Conservation (phyloP, 1,140 invertebrate species). For the Lucilia sericata region DNA sequence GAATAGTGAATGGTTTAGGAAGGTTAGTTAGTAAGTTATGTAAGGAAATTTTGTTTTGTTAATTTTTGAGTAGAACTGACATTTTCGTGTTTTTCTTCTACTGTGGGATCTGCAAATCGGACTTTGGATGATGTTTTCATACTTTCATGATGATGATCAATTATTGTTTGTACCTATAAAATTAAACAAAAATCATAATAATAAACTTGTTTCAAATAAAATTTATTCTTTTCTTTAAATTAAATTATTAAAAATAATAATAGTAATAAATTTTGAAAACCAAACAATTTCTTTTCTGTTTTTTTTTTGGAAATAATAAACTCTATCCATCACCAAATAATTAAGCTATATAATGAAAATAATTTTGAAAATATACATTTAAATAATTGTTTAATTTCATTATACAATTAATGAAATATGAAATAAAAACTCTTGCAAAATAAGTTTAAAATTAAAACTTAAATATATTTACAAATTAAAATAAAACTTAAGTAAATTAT, state of each 20-base stretch:
- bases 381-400: neutral
- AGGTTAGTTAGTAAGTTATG: conserved; percentile 24
- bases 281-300: neutral
- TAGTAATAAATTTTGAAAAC: conserved; percentile 20
- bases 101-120: conserved; percentile 79
- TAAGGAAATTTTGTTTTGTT: conserved; percentile 48
- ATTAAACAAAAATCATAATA: conserved; percentile 53
- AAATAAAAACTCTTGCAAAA: neutral
- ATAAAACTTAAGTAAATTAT: neutral
- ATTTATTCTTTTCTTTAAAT: neutral
- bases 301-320: neutral
- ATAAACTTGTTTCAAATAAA: conserved; percentile 45
- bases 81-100: conserved; percentile 48
- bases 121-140: conserved; percentile 86
- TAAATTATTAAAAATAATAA: neutral
- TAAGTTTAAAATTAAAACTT: neutral
- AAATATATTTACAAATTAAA: neutral
- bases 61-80: conserved; percentile 41
- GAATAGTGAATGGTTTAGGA: neutral
- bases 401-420: neutral
- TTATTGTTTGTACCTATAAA: conserved; percentile 87
- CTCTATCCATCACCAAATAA: neutral
- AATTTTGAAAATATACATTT: neutral
- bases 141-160: conserved; percentile 87
- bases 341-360: neutral